Evolutionary conservation across 2,888 invertebrate species (phyloP).

Genomic region (Theodoxus fluviatilis): DNA sequence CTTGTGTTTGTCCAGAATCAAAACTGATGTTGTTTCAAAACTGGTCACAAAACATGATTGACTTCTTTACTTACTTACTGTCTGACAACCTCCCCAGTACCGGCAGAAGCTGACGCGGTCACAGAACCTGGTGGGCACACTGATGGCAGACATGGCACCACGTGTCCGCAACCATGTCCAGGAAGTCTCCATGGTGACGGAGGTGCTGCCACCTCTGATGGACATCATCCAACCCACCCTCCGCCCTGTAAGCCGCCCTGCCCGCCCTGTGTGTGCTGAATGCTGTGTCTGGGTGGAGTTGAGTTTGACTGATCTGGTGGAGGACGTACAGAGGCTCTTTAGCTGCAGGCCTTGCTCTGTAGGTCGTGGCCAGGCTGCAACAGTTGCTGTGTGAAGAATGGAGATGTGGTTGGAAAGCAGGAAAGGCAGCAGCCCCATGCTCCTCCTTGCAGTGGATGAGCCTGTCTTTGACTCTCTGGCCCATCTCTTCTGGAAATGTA

Average conservation of each 20-base stretch:
- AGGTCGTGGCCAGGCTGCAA: no score
- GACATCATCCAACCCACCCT: conserved; percentile 78
- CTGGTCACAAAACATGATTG: background rate
- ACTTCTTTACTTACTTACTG: conserved; percentile 14
- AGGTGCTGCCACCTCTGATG: conserved; percentile 77
- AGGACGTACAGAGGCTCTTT: no score
- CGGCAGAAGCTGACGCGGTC: conserved; percentile 47
- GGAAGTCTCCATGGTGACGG: conserved; percentile 70
- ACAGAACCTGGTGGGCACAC: conserved; percentile 52
- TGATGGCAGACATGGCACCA: conserved; percentile 71
- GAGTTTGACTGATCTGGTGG: no score
- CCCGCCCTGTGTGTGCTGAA: background rate
- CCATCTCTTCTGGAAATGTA: no score
- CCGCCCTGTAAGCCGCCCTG: conserved; percentile 72
- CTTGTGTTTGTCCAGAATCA: background rate
- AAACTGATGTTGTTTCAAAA: conserved; percentile 8
- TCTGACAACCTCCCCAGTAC: conserved; percentile 37
- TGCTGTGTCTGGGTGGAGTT: no score
- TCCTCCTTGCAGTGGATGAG: no score
- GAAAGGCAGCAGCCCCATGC: no score
- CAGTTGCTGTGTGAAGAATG: no score
- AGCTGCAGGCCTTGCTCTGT: no score
- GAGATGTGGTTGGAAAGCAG: no score
- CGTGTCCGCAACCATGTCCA: conserved; percentile 67
- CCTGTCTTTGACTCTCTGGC: no score